phyloP scores from a whole-genome alignment of 2,888 invertebrate species.

The Stenchaetothrips biformis region DNA sequence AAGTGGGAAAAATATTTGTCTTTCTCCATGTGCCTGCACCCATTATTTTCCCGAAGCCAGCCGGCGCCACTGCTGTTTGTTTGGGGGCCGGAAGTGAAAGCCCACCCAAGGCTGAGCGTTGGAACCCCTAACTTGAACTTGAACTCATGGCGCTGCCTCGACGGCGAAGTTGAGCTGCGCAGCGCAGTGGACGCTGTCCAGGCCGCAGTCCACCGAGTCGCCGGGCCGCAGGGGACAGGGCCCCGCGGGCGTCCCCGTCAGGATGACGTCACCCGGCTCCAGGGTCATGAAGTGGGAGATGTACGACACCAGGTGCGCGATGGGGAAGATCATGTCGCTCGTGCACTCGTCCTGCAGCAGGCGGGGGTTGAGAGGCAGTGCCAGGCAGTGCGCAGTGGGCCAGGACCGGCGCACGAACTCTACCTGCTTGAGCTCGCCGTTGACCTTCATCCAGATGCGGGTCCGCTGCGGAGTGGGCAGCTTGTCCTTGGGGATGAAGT shows the following conservation, averaged over 20 bases:
- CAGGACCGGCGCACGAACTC: too few species aligned
- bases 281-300: slow-evolving; percentile 64
- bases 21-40: too few species aligned
- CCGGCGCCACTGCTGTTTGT: too few species aligned
- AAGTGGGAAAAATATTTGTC: too few species aligned
- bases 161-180: too few species aligned
- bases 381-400: too few species aligned
- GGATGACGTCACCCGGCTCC: slow-evolving; percentile 65
- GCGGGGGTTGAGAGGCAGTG: too few species aligned
- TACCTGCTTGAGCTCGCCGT: slow-evolving; percentile 56
- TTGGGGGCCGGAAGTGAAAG: too few species aligned
- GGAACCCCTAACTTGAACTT: too few species aligned
- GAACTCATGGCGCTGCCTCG: too few species aligned
- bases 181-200: slow-evolving; percentile 42
- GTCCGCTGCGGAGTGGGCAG: slow-evolving; percentile 56
- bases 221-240: slow-evolving; percentile 58
- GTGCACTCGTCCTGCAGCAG: slow-evolving; percentile 52
- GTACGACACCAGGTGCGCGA: slow-evolving; percentile 60
- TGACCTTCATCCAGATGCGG: slow-evolving; percentile 58
- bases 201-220: slow-evolving; percentile 61
- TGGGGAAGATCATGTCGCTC: slow-evolving; percentile 61
- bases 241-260: slow-evolving; percentile 72
- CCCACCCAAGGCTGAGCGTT: too few species aligned
- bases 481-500: slow-evolving; percentile 53
- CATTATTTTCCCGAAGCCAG: too few species aligned